These are phyloP conservation scores for Sebastes itinus DNA, from an alignment of 2,797 vertebrate species.

Conservation along the genomic window DNA sequence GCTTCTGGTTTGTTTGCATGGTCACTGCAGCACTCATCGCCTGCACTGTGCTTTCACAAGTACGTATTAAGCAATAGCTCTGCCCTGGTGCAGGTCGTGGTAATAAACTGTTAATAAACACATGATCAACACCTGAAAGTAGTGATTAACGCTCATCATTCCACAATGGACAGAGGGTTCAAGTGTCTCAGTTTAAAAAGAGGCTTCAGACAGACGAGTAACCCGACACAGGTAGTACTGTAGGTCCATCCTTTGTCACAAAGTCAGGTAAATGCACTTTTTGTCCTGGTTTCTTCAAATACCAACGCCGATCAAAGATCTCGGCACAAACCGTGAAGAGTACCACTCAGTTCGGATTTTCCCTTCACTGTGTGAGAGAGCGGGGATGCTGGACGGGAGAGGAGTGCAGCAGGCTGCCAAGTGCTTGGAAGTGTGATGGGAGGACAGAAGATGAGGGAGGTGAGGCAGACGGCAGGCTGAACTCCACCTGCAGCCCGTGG, in stretches of 20 bases:
- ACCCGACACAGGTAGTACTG: background rate
- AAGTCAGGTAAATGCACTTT: conserved; percentile 37
- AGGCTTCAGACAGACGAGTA: background rate
- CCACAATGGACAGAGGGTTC: conserved; percentile 24
- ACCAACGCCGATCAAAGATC: background rate
- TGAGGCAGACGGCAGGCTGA: conserved; percentile 75
- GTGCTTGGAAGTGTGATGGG: conserved; percentile 84
- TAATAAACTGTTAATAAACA: conserved; percentile 28
- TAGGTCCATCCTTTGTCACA: conserved; percentile 37
- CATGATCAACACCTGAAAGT: conserved; percentile 23
- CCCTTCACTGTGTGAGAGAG: conserved; percentile 85
- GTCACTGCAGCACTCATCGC: conserved; percentile 1
- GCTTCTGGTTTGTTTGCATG: background rate
- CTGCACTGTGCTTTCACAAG: conserved; percentile 14
- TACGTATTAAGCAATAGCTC: background rate
- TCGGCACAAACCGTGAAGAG: background rate
- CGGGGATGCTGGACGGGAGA: conserved; percentile 64
- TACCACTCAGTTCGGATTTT: conserved; percentile 2
- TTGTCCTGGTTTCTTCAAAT: conserved; percentile 32
- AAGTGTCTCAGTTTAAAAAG: conserved; percentile 39
- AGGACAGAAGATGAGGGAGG: conserved; percentile 72
- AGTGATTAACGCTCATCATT: conserved; percentile 28
- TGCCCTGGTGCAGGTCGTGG: conserved; percentile 1
- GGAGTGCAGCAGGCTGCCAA: conserved; percentile 83
- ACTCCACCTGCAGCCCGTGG: conserved; percentile 82